These are phyloP conservation scores for Ptychoptera albimana DNA, from an alignment of 2,888 invertebrate genomes.

Conservation along the genomic window DNA sequence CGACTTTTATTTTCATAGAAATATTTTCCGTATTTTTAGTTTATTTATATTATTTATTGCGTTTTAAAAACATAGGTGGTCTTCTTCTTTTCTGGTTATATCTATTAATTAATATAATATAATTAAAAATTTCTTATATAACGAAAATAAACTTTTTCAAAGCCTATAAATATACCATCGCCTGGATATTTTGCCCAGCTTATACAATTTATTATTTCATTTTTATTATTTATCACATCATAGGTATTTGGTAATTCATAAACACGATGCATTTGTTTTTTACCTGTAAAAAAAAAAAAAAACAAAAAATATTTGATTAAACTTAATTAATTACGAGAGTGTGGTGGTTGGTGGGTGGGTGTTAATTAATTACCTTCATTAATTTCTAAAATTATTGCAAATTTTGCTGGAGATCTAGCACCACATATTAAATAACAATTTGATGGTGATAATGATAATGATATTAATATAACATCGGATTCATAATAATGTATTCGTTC, in stretches of 20 bases:
- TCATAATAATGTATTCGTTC: not conserved
- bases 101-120: no score
- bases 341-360: no score
- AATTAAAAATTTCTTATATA: not conserved
- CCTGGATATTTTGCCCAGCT: constrained; percentile 1
- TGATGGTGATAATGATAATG: constrained; percentile 4
- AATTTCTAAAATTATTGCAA: constrained; percentile 3
- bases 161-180: constrained; percentile 4
- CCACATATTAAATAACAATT: not conserved
- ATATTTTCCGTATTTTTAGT: no score
- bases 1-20: no score
- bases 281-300: not conserved
- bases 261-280: no score
- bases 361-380: not conserved
- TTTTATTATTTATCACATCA: no score
- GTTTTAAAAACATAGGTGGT: no score
- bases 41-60: no score
- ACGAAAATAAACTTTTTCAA: not conserved
- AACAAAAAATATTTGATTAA: no score
- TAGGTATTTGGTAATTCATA: no score
- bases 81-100: not conserved
- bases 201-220: constrained; percentile 1
- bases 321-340: no score
- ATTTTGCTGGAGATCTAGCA: not conserved
- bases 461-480: not conserved